Percentiles rank a stretch among this genome's conserved stretches.
phyloP scores from a whole-genome alignment of 2,888 invertebrate species.

The Helicoverpa assulta region DNA sequence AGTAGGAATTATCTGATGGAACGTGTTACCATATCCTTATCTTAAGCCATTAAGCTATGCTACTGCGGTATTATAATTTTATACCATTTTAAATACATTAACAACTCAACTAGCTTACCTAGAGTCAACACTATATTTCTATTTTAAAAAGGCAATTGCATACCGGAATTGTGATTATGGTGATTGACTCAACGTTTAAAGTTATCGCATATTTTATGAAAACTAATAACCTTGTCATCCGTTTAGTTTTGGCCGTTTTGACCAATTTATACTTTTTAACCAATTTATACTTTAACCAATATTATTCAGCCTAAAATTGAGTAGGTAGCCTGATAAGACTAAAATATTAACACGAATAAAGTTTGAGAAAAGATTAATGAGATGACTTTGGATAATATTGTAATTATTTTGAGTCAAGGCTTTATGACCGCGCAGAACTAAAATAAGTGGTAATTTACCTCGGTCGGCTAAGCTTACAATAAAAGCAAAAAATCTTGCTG shows the following conservation, averaged over 20 bases:
- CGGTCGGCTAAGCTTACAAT: no score
- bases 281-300: no score
- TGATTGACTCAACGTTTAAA: not conserved
- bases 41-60: not conserved
- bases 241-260: not conserved
- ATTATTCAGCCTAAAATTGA: no score
- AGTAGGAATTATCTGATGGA: not conserved
- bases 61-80: not conserved
- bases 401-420: no score
- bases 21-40: not conserved
- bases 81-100: not conserved
- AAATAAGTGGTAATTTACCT: no score
- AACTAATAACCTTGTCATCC: not conserved
- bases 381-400: no score
- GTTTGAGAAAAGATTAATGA: no score
- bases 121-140: constrained; percentile 8
- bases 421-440: no score
- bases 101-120: not conserved
- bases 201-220: constrained; percentile 20
- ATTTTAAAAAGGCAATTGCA: not conserved
- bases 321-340: no score
- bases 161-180: not conserved
- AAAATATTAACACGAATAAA: no score
- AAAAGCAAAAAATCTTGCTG: not conserved
- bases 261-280: no score